These are phyloP conservation scores for Pangasius sanitwongsei DNA, from an alignment of 2,797 vertebrate species.

Conservation along the genomic window DNA sequence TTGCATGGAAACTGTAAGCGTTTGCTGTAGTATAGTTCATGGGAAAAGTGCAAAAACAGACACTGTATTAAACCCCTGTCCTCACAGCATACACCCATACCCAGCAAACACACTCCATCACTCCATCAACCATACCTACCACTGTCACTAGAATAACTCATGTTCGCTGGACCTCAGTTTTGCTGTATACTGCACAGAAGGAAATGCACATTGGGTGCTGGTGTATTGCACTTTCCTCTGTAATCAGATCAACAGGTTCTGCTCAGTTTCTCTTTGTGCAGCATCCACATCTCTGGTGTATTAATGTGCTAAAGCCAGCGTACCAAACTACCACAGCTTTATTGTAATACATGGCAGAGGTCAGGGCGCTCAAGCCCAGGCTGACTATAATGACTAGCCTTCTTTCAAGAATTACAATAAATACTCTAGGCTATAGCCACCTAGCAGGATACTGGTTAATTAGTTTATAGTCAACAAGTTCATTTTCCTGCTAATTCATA, in stretches of 20 bases:
- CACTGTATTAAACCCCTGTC: neutral
- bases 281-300: neutral
- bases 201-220: too few relatives aligned
- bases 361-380: neutral
- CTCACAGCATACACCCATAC: neutral
- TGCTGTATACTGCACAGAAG: too few relatives aligned
- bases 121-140: neutral
- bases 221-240: neutral
- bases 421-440: neutral
- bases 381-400: neutral
- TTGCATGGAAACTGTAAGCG: neutral
- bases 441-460: neutral
- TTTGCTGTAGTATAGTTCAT: neutral
- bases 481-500: neutral
- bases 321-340: neutral
- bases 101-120: neutral
- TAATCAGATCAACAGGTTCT: slow-evolving; percentile 16
- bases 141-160: neutral
- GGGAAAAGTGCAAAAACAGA: too few relatives aligned
- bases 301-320: neutral
- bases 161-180: neutral
- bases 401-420: neutral
- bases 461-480: neutral
- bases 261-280: neutral
- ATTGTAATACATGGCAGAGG: too few relatives aligned